Conservation (phyloP, 2,113 vertebrate species). For the Elephantulus edwardii region DNA sequence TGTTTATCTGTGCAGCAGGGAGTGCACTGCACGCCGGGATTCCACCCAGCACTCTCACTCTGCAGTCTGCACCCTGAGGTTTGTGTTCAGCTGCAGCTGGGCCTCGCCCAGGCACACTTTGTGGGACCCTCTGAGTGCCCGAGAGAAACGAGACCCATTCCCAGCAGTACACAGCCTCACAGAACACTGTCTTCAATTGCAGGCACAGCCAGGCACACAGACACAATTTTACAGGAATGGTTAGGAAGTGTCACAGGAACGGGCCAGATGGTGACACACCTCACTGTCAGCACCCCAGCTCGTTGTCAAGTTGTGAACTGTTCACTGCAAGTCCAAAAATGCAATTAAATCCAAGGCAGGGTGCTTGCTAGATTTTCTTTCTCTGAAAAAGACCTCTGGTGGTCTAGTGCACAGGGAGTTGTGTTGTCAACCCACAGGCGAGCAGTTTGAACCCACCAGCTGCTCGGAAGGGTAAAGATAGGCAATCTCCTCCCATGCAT, state of each 20-base stretch:
- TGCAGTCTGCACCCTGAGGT: background rate
- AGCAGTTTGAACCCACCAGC: too few species aligned
- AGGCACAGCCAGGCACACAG: background rate
- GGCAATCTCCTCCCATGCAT: too few species aligned
- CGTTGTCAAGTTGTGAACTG: background rate
- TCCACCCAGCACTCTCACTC: background rate
- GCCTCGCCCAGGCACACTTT: background rate
- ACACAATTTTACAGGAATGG: background rate
- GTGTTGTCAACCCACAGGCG: too few species aligned
- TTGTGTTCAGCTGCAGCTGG: background rate
- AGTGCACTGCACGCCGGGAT: background rate
- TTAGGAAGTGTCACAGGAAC: background rate
- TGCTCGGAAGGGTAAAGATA: too few species aligned
- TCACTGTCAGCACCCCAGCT: background rate
- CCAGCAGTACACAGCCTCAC: background rate
- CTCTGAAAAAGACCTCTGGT: too few species aligned
- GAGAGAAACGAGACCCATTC: background rate
- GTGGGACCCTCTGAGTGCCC: background rate
- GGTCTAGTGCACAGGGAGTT: too few species aligned
- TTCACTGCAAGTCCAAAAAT: too few species aligned
- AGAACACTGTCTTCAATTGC: too few species aligned
- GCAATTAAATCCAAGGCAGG: background rate
- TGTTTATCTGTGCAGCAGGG: background rate
- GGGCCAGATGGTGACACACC: fast-evolving
- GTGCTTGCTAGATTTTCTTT: background rate